Percentiles rank a stretch among this genome's conserved stretches.
phyloP scores from a whole-genome alignment of 1,140 invertebrate species.

The Battus philenor region DNA sequence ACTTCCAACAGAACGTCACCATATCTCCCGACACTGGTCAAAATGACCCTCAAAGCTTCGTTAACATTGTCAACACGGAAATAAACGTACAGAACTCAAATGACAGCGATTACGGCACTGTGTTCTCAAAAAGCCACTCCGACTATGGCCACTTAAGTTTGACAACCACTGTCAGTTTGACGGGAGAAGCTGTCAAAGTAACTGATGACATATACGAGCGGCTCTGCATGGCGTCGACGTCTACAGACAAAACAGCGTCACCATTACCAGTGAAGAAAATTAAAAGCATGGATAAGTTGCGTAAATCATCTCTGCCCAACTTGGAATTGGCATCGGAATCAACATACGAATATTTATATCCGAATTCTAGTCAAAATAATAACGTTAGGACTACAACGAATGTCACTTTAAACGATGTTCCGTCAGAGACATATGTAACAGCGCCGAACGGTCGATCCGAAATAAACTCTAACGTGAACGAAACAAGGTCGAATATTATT shows the following conservation, averaged over 20 bases:
- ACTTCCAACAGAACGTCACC: conserved; percentile 42
- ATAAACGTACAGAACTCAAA: conserved; percentile 19
- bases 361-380: conserved; percentile 32
- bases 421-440: not conserved
- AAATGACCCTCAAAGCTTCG: conserved; percentile 27
- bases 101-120: conserved; percentile 43
- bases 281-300: conserved; percentile 38
- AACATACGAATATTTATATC: conserved; percentile 54
- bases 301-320: conserved; percentile 60
- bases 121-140: conserved; percentile 33
- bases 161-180: conserved; percentile 52
- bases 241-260: conserved; percentile 26
- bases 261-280: conserved; percentile 33
- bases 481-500: not conserved
- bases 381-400: conserved; percentile 18
- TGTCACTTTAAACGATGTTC: conserved; percentile 10
- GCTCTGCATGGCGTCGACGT: conserved; percentile 59
- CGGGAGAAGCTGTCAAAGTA: conserved; percentile 17
- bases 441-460: conserved; percentile 13
- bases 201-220: conserved; percentile 47
- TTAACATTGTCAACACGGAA: conserved; percentile 66
- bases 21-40: conserved; percentile 18
- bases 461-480: conserved; percentile 18
- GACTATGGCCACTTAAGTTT: conserved; percentile 61
- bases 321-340: conserved; percentile 39